phyloP scores from a whole-genome alignment of 1,140 invertebrate species.

The Archivesica marissinica region DNA sequence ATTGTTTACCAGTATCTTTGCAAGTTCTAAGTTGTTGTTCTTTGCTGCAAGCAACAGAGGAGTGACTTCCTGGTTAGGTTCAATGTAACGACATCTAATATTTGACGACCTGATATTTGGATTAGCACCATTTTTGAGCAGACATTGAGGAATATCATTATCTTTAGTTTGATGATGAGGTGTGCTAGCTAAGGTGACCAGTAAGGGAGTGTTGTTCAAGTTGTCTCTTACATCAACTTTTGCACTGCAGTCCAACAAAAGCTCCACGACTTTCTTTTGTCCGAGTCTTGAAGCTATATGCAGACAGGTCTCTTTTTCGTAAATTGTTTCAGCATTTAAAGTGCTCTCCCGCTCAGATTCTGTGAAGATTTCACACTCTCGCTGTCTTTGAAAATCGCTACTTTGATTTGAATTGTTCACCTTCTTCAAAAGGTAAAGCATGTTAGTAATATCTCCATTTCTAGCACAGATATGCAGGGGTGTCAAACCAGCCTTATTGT shows the following conservation, averaged over 20 bases:
- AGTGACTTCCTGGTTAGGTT: neutral
- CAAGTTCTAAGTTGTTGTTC: slow-evolving; percentile 46
- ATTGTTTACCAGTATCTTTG: slow-evolving; percentile 6
- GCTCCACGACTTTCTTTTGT: slow-evolving; percentile 19
- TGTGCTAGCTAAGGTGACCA: slow-evolving; percentile 10
- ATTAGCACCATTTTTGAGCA: slow-evolving; percentile 49
- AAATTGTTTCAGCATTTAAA: slow-evolving; percentile 48
- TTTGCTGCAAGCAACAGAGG: slow-evolving; percentile 37
- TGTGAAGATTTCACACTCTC: neutral
- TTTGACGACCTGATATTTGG: slow-evolving; percentile 18
- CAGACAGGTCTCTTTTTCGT: slow-evolving; percentile 50
- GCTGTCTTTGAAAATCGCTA: neutral
- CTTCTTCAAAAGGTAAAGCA: slow-evolving; percentile 16
- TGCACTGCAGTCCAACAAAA: slow-evolving; percentile 23
- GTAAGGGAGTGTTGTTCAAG: slow-evolving; percentile 26
- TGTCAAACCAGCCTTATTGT: slow-evolving; percentile 46
- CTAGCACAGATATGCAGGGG: slow-evolving; percentile 35
- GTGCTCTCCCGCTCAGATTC: slow-evolving; percentile 20
- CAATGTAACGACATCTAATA: neutral
- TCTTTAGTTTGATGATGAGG: slow-evolving; percentile 6
- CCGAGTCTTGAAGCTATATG: slow-evolving; percentile 48
- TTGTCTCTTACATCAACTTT: slow-evolving; percentile 32
- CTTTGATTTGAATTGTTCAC: neutral
- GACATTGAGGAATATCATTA: slow-evolving; percentile 17
- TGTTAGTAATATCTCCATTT: neutral